These are phyloP conservation scores for Argyrosomus regius DNA, from an alignment of 2,797 vertebrate genomes.

Conservation along the genomic window DNA sequence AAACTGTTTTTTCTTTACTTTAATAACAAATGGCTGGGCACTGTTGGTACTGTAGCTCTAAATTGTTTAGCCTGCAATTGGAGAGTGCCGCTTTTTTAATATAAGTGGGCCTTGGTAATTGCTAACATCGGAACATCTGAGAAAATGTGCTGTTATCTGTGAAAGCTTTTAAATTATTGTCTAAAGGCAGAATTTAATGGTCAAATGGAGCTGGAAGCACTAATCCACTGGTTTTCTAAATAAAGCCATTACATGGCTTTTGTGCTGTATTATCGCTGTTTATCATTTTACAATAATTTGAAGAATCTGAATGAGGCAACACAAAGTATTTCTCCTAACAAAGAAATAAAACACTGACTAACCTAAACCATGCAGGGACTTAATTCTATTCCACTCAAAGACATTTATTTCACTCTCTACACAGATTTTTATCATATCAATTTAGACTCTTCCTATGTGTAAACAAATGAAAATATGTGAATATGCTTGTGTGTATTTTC, in stretches of 20 bases:
- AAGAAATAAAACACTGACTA: conserved; percentile 27
- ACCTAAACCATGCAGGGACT: conserved; percentile 8
- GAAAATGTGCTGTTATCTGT: conserved; percentile 60
- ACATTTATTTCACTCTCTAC: background rate
- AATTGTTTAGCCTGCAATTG: conserved; percentile 39
- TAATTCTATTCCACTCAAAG: background rate
- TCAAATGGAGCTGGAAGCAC: conserved; percentile 53
- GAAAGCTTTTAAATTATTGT: conserved; percentile 70
- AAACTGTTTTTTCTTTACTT: conserved; percentile 58
- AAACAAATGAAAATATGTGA: conserved; percentile 1
- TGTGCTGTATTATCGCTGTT: conserved; percentile 33
- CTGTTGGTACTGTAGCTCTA: conserved; percentile 46
- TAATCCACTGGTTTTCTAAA: conserved; percentile 53
- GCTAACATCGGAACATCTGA: conserved; percentile 66
- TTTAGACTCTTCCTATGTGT: background rate
- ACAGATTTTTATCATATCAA: conserved; percentile 1
- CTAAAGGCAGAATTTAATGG: conserved; percentile 55
- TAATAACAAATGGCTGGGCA: conserved; percentile 33
- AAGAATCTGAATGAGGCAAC: conserved; percentile 42
- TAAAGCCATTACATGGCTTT: conserved; percentile 34
- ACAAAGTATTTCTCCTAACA: conserved; percentile 45
- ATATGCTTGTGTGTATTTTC: background rate
- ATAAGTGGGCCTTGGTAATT: conserved; percentile 59
- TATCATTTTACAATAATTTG: conserved; percentile 46
- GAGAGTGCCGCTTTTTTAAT: conserved; percentile 24